Evolutionary conservation across 2,113 vertebrate genomes (phyloP), one percentile per base, ranked within the genome.

Genomic region (Miniopterus natalensis): DNA sequence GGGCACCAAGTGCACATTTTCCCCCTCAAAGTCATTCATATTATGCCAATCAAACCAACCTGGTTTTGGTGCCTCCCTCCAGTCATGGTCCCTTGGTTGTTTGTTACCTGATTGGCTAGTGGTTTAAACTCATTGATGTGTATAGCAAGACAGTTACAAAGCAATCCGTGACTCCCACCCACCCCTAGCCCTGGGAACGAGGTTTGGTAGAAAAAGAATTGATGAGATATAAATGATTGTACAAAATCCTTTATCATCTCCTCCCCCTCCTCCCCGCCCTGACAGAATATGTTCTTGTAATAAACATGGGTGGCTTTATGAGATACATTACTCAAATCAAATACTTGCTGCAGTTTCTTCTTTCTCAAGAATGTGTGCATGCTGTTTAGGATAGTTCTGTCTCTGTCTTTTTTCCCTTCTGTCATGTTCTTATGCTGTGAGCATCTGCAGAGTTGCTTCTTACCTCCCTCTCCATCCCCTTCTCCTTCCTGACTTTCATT

Each of bases 321-420:
- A 0, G 17, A 53, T 47, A 31, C 2, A 47, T 79, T 11, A 61
- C 20, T 88, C 14, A 80, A 79, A 51, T 23, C 12, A 59, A 73
- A n/a, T 84, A 74, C 73, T 77, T 90, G 12, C n/a, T 40, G 29
- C 4, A n/a, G 20, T 86, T 83, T 94, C 61, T 73, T 88, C 36
- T 55, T 88, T 78, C 63, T 83, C 9, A 55, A 90, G 21, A 90
- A 86, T 51, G 14, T 13, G 13, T 42, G 15, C 27, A 53, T 68
- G 36, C 47, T 78, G 0, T 85, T 85, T 66, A 17, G 17, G 36
- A 29, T 49, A 21, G 29, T 57, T 17, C 49, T 68, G 7, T 6
- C 51, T 59, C 4, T 49, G 14, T 70, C 66, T 84, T 51, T 25
- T 45, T 25, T 55, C 53, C 31, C 14, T 5, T 51, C 9, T 77